Base-by-base conservation (phyloP, 2,888 invertebrate genomes). In the Corbicula japonica region DNA sequence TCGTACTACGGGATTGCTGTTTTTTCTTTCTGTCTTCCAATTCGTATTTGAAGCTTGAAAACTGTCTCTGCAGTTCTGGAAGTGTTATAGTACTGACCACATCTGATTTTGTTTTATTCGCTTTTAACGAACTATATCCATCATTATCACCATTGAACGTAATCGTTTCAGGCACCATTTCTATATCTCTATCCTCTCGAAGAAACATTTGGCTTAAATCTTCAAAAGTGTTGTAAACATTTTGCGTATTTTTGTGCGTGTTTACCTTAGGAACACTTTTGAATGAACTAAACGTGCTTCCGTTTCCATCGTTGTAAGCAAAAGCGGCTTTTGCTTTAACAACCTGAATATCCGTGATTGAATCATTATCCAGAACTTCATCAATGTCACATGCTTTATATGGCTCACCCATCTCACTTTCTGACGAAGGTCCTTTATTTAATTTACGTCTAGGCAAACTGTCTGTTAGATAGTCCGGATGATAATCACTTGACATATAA, bases 401-500 rank as follows among this genome's bases (percentile, higher is more conserved):
- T 12, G 70, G 71, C 21, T 75, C 81, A 5, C 71, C 70, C 32
- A 35, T 30, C n/a, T 88, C 88, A 28, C 83, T 84, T 38, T 84
- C 84, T 5, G 44, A 56, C 12, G 80, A 80, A 10, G 56, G 69
- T 34, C 23, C 58, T 35, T 76, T 62, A 4, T 54, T 60, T 18
- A 80, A 35, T 44, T 69, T 66, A 34, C 75, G 76, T 52, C 82
- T 75, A 0, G 84, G 83, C 52, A 88, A 72, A 52, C 86, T 86
- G 26, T 87, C 87, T 38, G 86, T 87, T 32, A 88, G 58, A 52
- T 84, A 85, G 63, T 89, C 88, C 12, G 87, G 89, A 61, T 88
- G 87, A 66, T 85, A 89, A 56, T 88, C 87, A 66, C 88, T 83
- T 6, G 89, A 88, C 78, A 89, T 84, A 69, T 89, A 89, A 61